phyloP scores from a whole-genome alignment of 2,113 vertebrate genomes.

The Lanius collurio region DNA sequence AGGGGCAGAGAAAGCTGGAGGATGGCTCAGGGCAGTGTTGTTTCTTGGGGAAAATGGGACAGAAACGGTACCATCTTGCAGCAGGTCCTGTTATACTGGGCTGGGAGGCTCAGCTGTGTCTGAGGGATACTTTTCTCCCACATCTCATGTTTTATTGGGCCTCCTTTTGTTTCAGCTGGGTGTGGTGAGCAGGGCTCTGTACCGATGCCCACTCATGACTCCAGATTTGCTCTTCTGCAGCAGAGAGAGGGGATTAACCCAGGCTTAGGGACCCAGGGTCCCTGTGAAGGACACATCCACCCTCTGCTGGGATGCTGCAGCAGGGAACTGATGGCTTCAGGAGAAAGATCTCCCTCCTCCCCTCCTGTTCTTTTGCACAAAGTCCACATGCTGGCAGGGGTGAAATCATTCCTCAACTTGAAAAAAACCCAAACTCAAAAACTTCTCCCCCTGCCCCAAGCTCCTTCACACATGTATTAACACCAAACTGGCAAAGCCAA shows the following conservation, averaged over 20 bases:
- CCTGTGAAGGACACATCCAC: background rate
- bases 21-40: background rate
- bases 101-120: background rate
- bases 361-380: background rate
- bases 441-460: background rate
- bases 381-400: background rate
- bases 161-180: background rate
- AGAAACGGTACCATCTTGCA: background rate
- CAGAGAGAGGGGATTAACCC: background rate
- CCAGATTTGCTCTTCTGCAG: background rate
- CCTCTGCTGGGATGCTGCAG: background rate
- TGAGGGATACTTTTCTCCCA: background rate
- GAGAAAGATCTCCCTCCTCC: background rate
- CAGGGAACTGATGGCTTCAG: background rate
- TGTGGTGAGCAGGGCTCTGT: background rate
- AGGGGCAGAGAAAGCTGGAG: background rate
- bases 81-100: background rate
- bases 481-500: conserved; percentile 61
- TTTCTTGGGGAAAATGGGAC: background rate
- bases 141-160: background rate
- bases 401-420: conserved; percentile 3
- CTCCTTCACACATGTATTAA: conserved; percentile 60
- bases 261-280: background rate
- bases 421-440: background rate
- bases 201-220: background rate